phyloP scores from a whole-genome alignment of 2,888 invertebrate genomes.

The Cataglyphis cursor region DNA sequence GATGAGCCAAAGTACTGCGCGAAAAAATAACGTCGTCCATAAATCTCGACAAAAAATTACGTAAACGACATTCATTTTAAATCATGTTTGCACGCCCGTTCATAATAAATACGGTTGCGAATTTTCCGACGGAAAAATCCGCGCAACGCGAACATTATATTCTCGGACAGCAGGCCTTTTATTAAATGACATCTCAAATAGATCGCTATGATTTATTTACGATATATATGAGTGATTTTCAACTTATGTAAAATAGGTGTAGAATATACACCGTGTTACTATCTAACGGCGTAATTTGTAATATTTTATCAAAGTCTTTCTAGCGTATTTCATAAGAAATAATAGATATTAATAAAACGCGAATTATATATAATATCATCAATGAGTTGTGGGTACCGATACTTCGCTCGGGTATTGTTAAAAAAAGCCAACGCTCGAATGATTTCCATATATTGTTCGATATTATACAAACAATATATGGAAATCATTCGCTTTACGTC shows the following conservation, averaged over 20 bases:
- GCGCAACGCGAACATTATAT: not conserved
- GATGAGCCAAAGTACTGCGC: constrained; percentile 19
- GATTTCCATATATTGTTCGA: constrained; percentile 13
- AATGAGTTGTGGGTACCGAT: not conserved
- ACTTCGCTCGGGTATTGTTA: not conserved
- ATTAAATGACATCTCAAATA: constrained; percentile 43
- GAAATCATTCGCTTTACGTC: not conserved
- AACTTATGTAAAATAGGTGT: constrained; percentile 32
- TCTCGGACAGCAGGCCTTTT: constrained; percentile 12
- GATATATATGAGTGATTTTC: constrained; percentile 21
- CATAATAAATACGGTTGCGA: constrained; percentile 32
- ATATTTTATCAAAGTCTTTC: constrained; percentile 21
- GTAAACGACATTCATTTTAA: constrained; percentile 48
- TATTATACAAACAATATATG: too few relatives aligned
- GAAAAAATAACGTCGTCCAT: constrained; percentile 38
- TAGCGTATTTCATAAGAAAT: constrained; percentile 11
- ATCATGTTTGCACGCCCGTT: constrained; percentile 20
- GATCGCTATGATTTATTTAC: constrained; percentile 53
- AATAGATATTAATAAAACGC: not conserved
- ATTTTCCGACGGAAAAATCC: constrained; percentile 35
- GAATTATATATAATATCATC: not conserved
- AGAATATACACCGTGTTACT: constrained; percentile 41
- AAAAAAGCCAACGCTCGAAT: not conserved
- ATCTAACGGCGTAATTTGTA: constrained; percentile 19
- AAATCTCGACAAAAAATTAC: constrained; percentile 45